Conservation (phyloP, 2,113 vertebrate species). For the Gorsachius goisagi region DNA sequence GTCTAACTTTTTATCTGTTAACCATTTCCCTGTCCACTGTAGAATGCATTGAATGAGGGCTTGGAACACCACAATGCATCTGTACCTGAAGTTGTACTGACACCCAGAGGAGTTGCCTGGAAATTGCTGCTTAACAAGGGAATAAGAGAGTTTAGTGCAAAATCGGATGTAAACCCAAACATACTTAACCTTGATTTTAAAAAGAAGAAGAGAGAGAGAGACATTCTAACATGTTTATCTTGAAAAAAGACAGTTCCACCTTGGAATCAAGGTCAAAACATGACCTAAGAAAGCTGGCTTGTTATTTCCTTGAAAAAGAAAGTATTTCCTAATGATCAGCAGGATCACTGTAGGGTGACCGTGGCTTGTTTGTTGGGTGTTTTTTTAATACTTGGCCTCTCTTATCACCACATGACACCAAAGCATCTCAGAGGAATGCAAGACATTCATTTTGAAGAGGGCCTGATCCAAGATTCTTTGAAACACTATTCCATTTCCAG, state of each 20-base stretch:
- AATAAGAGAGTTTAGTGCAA: not conserved
- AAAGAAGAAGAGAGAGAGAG: not conserved
- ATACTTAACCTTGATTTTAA: not conserved
- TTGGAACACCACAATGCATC: not conserved
- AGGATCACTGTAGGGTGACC: not conserved
- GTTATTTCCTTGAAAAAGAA: not conserved
- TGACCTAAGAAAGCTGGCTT: not conserved
- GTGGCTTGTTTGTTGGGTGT: fast-evolving
- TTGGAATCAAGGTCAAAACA: not conserved
- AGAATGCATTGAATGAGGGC: not conserved
- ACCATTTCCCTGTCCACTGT: not conserved
- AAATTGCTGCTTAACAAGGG: not conserved
- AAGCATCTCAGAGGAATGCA: not conserved
- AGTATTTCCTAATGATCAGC: not conserved
- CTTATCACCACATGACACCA: not conserved
- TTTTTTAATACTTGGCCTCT: not conserved
- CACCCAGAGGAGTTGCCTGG: slow-evolving; percentile 63
- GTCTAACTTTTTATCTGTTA: not conserved
- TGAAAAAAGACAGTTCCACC: not conserved
- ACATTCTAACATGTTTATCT: not conserved
- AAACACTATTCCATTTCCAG: not conserved
- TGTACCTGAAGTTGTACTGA: slow-evolving; percentile 61
- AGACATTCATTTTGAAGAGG: not conserved
- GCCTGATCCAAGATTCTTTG: not conserved
- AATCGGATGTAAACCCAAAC: not conserved